Base-by-base conservation (phyloP, 2,797 vertebrate genomes). In the Microctenopoma steveboyesi region DNA sequence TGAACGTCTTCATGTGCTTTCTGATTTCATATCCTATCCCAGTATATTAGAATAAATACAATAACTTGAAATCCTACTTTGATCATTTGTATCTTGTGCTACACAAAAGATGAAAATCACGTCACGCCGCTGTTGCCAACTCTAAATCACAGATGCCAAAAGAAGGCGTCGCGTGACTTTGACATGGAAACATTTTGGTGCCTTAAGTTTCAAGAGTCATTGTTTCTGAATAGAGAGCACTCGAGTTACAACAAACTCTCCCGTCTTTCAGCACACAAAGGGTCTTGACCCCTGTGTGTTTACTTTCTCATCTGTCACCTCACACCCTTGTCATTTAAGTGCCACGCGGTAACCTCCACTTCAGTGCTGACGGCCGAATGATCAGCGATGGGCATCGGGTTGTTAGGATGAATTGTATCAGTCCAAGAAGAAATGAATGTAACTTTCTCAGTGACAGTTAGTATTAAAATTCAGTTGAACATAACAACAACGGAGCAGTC, bases 291-390 rank as follows among this genome's bases (percentile, higher is more conserved):
- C 82, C 70, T 70, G 56, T 30, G 64, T 87, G 83, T 89, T 88
- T 88, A 14, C 78, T 45, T 33, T 81, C 78, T 86, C 86, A 80
- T 87, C 82, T 64, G 81, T 92, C 85, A 75, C 65, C 84, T 84
- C 76, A 68, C 81, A 69, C 86, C 62, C 71, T 78, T 87, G 90
- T 88, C 69, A 67, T 43, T 82, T 33, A 83, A 88, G 84, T 72
- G 81, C 56, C 74, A 80, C 70, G 72, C 78, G 74, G 75, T 46
- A 76, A 70, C 76, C 63, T 67, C 75, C 75, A 74, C 87, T 88
- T 69, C 64, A 69, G 67, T 5, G 66, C 58, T 51, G 69, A 78
- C 6, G 39, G 67, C 1, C 15, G 54, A 78, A 49, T 1, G 72
- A 52, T 55, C 76, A 47, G 4, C n/a, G 50, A 62, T 18, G 56